Conservation (phyloP, 1,140 invertebrate genomes). For the Drosophila equinoxialis region DNA sequence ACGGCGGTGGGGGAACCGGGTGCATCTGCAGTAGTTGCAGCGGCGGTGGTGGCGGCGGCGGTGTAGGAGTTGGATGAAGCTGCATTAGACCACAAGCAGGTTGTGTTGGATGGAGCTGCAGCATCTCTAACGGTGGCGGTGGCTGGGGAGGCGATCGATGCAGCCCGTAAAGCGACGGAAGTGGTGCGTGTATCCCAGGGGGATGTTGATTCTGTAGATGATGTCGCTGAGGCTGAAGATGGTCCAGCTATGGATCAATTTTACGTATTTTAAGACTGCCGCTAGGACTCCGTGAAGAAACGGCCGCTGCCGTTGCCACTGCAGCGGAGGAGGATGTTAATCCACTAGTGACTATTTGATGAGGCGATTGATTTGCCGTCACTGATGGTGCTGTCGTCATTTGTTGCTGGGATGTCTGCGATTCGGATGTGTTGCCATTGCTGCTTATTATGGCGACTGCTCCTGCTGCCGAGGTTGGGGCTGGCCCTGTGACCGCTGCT, state of each 20-base stretch:
- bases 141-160: background rate
- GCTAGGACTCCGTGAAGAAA: constrained; percentile 23
- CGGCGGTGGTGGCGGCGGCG: too few relatives aligned
- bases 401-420: background rate
- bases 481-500: background rate
- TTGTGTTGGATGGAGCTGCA: too few relatives aligned
- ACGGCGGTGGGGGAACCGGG: too few relatives aligned
- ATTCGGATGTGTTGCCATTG: constrained; percentile 39
- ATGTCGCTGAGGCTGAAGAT: constrained; percentile 3
- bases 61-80: too few relatives aligned
- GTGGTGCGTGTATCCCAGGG: background rate
- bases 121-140: too few relatives aligned
- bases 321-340: constrained; percentile 6
- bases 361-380: constrained; percentile 36
- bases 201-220: background rate
- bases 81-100: too few relatives aligned
- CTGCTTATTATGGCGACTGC: constrained; percentile 21
- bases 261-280: constrained; percentile 67
- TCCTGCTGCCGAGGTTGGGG: background rate
- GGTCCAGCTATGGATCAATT: constrained; percentile 60
- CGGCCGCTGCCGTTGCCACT: background rate
- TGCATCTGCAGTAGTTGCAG: too few relatives aligned
- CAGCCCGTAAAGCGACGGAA: background rate
- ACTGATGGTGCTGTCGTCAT: constrained; percentile 29
- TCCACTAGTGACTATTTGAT: constrained; percentile 9